phyloP scores from a whole-genome alignment of 2,888 invertebrate species.

The Escarpia spicata region DNA sequence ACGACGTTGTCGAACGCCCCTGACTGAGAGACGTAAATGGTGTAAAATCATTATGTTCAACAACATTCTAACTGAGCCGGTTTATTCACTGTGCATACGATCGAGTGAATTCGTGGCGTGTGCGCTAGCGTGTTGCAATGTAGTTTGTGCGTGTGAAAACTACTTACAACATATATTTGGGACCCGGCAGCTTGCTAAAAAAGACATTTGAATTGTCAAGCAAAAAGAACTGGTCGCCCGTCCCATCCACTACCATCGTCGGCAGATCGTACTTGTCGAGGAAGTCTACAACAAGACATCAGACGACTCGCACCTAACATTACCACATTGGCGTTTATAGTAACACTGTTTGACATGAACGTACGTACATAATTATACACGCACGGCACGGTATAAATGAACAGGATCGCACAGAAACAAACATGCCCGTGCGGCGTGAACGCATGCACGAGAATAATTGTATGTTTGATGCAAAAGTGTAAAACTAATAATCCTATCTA shows the following conservation, averaged over 20 bases:
- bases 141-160: neutral
- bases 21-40: neutral
- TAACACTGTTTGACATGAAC: neutral
- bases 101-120: neutral
- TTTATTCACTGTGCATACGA: neutral
- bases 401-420: too few species aligned
- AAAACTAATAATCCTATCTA: too few species aligned
- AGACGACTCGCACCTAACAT: neutral
- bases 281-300: neutral
- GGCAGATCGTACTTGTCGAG: slow-evolving; percentile 26
- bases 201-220: slow-evolving; percentile 32
- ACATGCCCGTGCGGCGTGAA: too few species aligned
- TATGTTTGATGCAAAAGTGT: too few species aligned
- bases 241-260: slow-evolving; percentile 30
- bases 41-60: neutral
- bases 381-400: neutral
- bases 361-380: neutral
- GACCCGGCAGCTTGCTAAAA: slow-evolving; percentile 26
- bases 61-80: neutral
- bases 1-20: neutral
- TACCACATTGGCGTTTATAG: neutral
- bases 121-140: neutral
- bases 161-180: slow-evolving; percentile 23
- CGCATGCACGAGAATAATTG: too few species aligned
- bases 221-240: slow-evolving; percentile 36